Evolutionary conservation across 2,113 vertebrate species (phyloP), one percentile per base, ranked within the genome.

Genomic region (Hassar affinis): DNA sequence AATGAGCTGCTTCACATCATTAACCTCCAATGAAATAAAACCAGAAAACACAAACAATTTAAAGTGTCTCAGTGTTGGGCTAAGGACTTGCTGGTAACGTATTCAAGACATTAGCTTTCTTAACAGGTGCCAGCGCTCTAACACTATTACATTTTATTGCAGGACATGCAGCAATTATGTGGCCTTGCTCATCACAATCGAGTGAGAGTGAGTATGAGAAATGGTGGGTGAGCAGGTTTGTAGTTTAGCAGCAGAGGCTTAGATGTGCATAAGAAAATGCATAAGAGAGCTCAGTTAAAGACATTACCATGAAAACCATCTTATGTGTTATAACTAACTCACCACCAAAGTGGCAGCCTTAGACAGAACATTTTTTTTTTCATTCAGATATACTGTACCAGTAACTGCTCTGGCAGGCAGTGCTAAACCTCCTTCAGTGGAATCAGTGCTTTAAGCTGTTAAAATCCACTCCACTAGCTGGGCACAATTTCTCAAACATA

Each of bases 111-210:
- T n/a, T 57, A 78, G 33, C 35, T 0, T 59, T 42, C 35, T 59
- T 59, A 27, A 38, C 33, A 78, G 76, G n/a, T 59, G 27, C 74
- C 10, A 25, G 51, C 75, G 56, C 30, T 56, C 52, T 56, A 56
- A 54, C 51, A 77, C 22, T 56, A 52, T 77, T 77, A 77, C 74
- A 25, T 56, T 77, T 77, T 77, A 77, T 56, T 35, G 33, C 35
- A 45, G 33, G 12, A 59, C 56, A 78, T 59, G n/a, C 12, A 61
- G 35, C 33, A 78, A 57, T 56, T 56, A 57, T 35, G 33, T 35
- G 27, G 49, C 51, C 17, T 56, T 54, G 47, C 74, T 56, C 54
- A 78, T 78, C 35, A 59, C 35, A 59, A 9, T 9, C 4, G 22
- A n/a, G 14, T 59, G 54, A 78, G 30, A 14, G 5, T 25, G 12